Percentiles rank a stretch among this genome's conserved stretches.
Evolutionary conservation across 1,140 invertebrate genomes (phyloP).

Genomic region (Bombus pyrosoma): DNA sequence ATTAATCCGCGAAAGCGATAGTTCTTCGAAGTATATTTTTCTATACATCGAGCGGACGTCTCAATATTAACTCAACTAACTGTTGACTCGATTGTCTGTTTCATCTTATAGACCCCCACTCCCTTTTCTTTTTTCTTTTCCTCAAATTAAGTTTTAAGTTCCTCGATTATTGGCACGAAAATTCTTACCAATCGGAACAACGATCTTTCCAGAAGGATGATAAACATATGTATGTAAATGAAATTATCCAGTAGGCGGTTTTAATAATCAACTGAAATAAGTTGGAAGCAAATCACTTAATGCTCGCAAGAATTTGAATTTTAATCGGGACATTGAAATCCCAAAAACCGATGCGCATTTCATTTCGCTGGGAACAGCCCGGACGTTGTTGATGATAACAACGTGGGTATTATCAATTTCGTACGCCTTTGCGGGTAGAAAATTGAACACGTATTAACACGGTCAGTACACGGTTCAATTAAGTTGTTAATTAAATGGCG

Average conservation of each 20-base stretch:
- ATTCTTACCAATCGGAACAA: neutral
- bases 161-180: neutral
- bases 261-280: neutral
- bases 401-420: neutral
- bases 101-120: neutral
- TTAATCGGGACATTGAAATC: neutral
- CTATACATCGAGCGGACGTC: no score
- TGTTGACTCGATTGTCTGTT: neutral
- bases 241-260: neutral
- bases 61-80: no score
- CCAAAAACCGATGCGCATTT: neutral
- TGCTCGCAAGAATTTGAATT: neutral
- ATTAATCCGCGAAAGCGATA: neutral
- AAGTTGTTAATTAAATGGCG: conserved; percentile 52
- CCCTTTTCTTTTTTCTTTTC: no score
- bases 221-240: neutral
- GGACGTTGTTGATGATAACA: neutral
- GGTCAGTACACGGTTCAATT: conserved; percentile 41
- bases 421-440: conserved; percentile 5
- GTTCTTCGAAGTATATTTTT: no score
- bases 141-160: no score
- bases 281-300: neutral
- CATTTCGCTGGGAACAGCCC: neutral
- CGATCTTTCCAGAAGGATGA: neutral
- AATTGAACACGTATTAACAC: conserved; percentile 9